These are phyloP conservation scores for Stegophylla sp. DNA, from an alignment of 2,888 invertebrate species.

Conservation along the genomic window DNA sequence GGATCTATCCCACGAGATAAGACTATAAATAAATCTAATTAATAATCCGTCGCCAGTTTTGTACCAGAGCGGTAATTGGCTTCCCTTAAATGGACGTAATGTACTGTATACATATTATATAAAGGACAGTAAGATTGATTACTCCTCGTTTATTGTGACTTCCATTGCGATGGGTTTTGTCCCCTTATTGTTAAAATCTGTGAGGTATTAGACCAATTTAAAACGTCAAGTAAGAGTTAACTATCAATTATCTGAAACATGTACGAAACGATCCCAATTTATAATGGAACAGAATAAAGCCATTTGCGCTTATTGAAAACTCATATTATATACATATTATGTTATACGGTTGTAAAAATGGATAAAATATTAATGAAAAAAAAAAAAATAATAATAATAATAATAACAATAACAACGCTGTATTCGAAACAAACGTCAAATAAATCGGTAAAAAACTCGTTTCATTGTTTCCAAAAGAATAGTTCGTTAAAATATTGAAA, in stretches of 20 bases:
- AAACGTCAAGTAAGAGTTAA: neutral
- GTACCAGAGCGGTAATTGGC: neutral
- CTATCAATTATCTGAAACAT: neutral
- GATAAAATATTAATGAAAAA: too few relatives aligned
- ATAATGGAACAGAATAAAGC: too few relatives aligned
- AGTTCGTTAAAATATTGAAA: neutral
- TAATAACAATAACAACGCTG: too few relatives aligned
- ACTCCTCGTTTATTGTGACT: slow-evolving; percentile 6
- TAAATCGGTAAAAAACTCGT: neutral
- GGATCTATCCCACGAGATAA: slow-evolving; percentile 1
- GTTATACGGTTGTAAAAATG: too few relatives aligned
- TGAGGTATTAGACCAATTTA: neutral
- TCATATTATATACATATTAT: too few relatives aligned
- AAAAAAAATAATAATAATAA: too few relatives aligned
- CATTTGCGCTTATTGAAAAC: too few relatives aligned
- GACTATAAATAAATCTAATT: neutral
- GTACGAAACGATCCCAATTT: too few relatives aligned
- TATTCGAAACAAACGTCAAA: neutral
- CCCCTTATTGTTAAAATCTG: neutral
- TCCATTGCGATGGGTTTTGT: slow-evolving; percentile 5
- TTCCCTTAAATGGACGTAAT: neutral
- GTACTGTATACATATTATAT: neutral
- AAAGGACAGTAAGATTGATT: slow-evolving; percentile 15
- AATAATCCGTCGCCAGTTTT: slow-evolving; percentile 11
- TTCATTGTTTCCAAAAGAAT: neutral